phyloP scores from a whole-genome alignment of 2,797 vertebrate genomes.

The Aphelocoma californica region DNA sequence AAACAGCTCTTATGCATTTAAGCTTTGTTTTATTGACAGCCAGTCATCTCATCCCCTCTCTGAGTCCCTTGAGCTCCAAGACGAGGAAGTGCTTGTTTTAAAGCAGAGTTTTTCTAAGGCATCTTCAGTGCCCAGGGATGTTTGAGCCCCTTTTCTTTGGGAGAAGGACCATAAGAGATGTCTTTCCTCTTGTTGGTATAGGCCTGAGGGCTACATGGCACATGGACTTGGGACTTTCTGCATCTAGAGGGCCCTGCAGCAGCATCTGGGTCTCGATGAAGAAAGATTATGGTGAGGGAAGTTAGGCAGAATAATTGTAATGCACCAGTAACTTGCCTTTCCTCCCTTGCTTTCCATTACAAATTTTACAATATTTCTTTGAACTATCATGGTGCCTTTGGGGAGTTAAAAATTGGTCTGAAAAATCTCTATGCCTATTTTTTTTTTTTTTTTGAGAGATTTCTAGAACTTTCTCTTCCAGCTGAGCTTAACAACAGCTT shows the following conservation, averaged over 20 bases:
- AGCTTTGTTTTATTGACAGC: neutral
- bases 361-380: neutral
- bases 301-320: neutral
- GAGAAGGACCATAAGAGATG: neutral
- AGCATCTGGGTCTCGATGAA: neutral
- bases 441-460: neutral
- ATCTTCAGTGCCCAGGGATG: neutral
- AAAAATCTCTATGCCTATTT: neutral
- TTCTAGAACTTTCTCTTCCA: conserved; percentile 33
- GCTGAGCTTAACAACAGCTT: neutral
- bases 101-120: neutral
- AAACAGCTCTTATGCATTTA: neutral
- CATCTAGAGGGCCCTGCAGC: neutral
- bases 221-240: neutral
- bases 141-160: neutral
- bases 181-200: neutral
- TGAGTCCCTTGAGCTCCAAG: neutral
- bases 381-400: neutral
- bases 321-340: neutral
- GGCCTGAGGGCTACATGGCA: neutral
- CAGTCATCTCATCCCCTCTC: neutral
- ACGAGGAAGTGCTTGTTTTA: neutral
- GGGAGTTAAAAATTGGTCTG: neutral
- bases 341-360: neutral
- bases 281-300: neutral